Conservation (phyloP, 1,140 invertebrate species). For the Orius laevigatus region DNA sequence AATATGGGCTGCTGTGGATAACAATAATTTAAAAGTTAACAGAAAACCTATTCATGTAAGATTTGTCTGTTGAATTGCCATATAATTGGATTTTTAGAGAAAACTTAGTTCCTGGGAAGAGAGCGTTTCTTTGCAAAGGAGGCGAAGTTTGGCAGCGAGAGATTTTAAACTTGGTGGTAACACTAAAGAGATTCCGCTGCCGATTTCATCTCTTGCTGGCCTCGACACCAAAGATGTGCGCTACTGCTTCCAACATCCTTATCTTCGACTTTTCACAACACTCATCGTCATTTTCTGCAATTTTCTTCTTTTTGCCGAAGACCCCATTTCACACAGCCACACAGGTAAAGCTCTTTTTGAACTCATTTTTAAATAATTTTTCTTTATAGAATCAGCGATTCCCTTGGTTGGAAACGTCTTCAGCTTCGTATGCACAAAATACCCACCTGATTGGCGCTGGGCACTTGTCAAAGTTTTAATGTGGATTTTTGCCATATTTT, state of each 20-base stretch:
- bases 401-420: conserved; percentile 38
- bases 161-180: conserved; percentile 11
- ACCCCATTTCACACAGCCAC: conserved; percentile 38
- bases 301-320: conserved; percentile 39
- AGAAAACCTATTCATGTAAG: conserved; percentile 1
- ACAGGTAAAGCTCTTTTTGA: conserved; percentile 12
- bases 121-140: conserved; percentile 18
- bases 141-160: conserved; percentile 17
- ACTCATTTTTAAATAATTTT: conserved; percentile 9
- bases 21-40: conserved; percentile 6
- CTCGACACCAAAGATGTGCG: conserved; percentile 31
- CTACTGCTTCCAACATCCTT: conserved; percentile 41
- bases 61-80: background rate
- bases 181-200: conserved; percentile 11
- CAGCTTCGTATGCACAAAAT: conserved; percentile 35
- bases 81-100: conserved; percentile 9
- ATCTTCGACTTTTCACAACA: conserved; percentile 32
- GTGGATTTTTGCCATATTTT: conserved; percentile 32
- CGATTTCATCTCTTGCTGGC: conserved; percentile 20
- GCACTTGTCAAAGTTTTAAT: conserved; percentile 31
- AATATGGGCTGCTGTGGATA: conserved; percentile 3
- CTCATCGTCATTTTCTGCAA: conserved; percentile 39
- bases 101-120: conserved; percentile 21
- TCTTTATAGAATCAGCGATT: conserved; percentile 30
- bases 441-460: conserved; percentile 33